These are phyloP conservation scores for Rhodinocichla rosea DNA, from an alignment of 2,113 vertebrate species.

Conservation along the genomic window DNA sequence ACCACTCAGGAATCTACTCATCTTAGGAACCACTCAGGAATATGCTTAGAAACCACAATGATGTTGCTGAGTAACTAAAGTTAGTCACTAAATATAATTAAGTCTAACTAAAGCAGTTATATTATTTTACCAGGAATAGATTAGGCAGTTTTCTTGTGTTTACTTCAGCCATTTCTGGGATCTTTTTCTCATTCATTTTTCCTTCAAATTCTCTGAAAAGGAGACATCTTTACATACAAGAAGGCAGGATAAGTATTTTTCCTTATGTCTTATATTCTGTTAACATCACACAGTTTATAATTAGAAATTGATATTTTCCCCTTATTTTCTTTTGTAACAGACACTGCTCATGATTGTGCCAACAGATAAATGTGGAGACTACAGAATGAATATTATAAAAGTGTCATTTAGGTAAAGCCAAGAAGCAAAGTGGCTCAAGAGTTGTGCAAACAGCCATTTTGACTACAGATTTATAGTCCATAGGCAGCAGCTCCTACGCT, in stretches of 20 bases:
- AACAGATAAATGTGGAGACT: neutral
- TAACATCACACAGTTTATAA: neutral
- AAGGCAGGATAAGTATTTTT: neutral
- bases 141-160: neutral
- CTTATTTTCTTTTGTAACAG: neutral
- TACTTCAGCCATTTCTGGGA: neutral
- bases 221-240: neutral
- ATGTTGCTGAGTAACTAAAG: neutral
- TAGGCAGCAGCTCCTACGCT: neutral
- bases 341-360: neutral
- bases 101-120: neutral
- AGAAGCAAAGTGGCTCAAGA: neutral
- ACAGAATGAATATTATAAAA: neutral
- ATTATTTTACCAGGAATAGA: neutral
- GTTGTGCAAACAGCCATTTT: neutral
- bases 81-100: neutral
- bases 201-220: neutral
- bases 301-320: neutral
- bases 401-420: neutral
- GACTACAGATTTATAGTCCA: neutral
- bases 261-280: neutral
- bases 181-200: neutral
- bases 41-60: neutral
- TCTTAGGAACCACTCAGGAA: neutral
- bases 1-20: neutral